These are phyloP conservation scores for Hyles euphorbiae DNA, from an alignment of 1,140 invertebrate species.

Conservation along the genomic window DNA sequence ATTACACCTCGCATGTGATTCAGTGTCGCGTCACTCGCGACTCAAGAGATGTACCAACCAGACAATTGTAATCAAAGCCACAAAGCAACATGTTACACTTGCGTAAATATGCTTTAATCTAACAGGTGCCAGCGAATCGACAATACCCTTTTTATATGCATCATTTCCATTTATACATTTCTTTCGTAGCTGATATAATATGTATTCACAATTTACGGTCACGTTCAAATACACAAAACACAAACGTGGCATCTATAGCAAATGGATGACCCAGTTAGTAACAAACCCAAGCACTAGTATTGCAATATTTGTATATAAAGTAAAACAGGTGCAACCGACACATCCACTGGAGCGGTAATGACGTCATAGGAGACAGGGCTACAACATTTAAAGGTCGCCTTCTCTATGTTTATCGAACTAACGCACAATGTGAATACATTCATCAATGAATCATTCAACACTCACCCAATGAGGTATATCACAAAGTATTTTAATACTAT, in stretches of 20 bases:
- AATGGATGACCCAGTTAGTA: conserved; percentile 8
- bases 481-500: no score
- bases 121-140: conserved; percentile 5
- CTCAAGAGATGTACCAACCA: background rate
- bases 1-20: conserved; percentile 16
- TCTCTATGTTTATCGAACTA: background rate
- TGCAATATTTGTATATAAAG: conserved; percentile 15
- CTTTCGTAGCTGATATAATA: no score
- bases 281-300: conserved; percentile 9
- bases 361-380: conserved; percentile 33
- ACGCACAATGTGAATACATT: no score
- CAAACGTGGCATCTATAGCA: background rate
- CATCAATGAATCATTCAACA: no score
- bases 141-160: background rate
- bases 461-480: no score
- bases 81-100: conserved; percentile 24
- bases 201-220: background rate
- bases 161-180: no score
- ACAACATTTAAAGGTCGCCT: conserved; percentile 20
- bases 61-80: conserved; percentile 14
- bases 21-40: conserved; percentile 1
- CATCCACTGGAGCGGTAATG: conserved; percentile 29
- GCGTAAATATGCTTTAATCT: conserved; percentile 26
- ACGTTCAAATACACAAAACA: background rate
- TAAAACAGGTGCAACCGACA: conserved; percentile 20